These are phyloP conservation scores for Dynastes hyllus DNA, from an alignment of 2,888 invertebrate species.

Conservation along the genomic window DNA sequence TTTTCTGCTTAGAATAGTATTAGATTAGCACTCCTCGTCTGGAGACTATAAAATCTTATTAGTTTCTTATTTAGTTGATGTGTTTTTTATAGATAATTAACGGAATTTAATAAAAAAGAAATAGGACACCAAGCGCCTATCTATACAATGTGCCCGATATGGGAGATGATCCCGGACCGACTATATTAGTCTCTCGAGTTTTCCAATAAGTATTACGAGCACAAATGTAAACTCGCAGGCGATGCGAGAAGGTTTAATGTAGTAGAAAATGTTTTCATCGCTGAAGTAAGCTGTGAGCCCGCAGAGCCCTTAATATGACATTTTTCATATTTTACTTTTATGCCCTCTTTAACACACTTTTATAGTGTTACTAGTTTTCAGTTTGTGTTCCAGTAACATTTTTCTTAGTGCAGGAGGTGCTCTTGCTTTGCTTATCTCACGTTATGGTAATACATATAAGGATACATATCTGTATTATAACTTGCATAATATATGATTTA, in stretches of 20 bases:
- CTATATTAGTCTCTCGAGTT: constrained; percentile 32
- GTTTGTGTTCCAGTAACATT: too few relatives aligned
- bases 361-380: too few relatives aligned
- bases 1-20: neutral
- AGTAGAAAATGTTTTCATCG: constrained; percentile 36
- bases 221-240: constrained; percentile 37
- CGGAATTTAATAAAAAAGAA: constrained; percentile 29
- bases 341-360: too few relatives aligned
- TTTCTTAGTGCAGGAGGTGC: too few relatives aligned
- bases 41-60: constrained; percentile 8
- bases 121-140: constrained; percentile 15
- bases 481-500: too few relatives aligned
- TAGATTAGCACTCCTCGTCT: neutral
- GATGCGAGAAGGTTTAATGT: constrained; percentile 33
- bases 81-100: constrained; percentile 27
- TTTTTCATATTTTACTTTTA: constrained; percentile 21
- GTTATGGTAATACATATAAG: too few relatives aligned
- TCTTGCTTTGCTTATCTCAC: too few relatives aligned
- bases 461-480: too few relatives aligned
- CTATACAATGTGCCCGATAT: neutral
- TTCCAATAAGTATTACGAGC: constrained; percentile 38
- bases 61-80: constrained; percentile 14
- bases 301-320: constrained; percentile 1
- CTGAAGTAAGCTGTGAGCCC: constrained; percentile 7
- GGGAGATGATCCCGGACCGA: constrained; percentile 8